Percentiles rank a stretch among this genome's conserved stretches.
These are phyloP conservation scores for Crotalus horridus DNA, from an alignment of 2,113 vertebrate species.

Conservation along the genomic window DNA sequence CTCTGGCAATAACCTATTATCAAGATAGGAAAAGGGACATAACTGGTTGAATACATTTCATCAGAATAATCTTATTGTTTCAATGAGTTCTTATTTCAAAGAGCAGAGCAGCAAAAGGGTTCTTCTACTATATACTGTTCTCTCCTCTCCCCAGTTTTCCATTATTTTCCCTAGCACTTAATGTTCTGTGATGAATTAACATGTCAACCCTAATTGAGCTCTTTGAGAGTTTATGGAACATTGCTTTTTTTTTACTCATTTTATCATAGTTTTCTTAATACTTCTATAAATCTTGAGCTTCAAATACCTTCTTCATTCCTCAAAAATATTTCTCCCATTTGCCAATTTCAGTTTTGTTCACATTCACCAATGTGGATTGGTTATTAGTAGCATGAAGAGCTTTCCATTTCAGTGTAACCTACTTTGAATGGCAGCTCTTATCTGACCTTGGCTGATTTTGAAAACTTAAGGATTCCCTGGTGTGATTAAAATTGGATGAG, in stretches of 20 bases:
- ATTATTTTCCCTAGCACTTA: too few relatives aligned
- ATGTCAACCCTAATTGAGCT: neutral
- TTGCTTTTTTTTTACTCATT: neutral
- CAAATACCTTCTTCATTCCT: neutral
- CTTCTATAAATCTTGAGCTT: neutral
- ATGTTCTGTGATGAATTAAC: neutral
- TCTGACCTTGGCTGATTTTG: neutral
- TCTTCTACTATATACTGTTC: neutral
- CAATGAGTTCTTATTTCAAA: neutral
- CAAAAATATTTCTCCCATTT: neutral
- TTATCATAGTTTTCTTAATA: neutral
- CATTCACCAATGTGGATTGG: neutral
- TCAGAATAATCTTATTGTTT: neutral
- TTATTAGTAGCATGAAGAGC: neutral
- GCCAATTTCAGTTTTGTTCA: neutral
- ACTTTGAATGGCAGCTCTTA: neutral
- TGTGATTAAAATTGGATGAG: neutral
- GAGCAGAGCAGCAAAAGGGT: rapidly evolving
- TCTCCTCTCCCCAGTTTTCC: too few relatives aligned
- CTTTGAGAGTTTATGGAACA: neutral
- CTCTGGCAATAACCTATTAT: neutral
- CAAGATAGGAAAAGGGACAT: neutral
- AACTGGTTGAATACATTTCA: neutral
- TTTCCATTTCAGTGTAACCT: neutral
- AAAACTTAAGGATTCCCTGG: neutral